Evolutionary conservation across 1,140 invertebrate genomes (phyloP), one percentile per base, ranked within the genome.

Genomic region (Pogonognathellus flavescens): DNA sequence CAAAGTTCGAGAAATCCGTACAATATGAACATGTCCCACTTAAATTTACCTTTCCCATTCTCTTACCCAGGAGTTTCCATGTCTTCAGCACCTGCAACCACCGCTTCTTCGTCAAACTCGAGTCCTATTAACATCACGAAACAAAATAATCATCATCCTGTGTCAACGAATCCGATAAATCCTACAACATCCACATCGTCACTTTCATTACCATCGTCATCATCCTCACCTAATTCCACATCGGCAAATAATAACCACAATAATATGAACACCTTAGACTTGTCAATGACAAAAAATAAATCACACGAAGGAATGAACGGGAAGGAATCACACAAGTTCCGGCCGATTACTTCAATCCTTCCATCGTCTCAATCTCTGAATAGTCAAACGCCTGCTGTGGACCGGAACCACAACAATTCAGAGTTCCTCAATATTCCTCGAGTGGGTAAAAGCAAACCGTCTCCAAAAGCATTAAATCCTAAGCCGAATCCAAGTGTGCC

Each of bases 351-450:
- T 10, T 41, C 31, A 41, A 41, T 41, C 31, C 31, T 3, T 1
- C 25, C 70, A 41, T 18, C 31, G 1, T 76, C 25, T 5, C 70
- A 25, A 50, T 41, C 31, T 41, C 16, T 66, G 1, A 76, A 49
- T 76, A 76, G 70, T 76, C 70, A 76, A 49, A 31, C 14, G 4
- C 41, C 70, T 9, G 7, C 41, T 5, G 16, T 76, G 2, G 70
- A 76, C 31, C 14, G 70, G 41, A 76, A 49, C 49, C 70, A 76
- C 10, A 76, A 76, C n/a, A 76, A 25, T 76, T 9, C 8, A n/a
- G 70, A 76, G 41, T 76, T 76, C 31, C 31, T 76, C 25, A 76
- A 76, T 76, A 76, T 76, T 50, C 70, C 70, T 50, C 70, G 70
- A 50, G 70, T 76, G 14, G 41, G 70, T 16, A 76, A 76, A 49